Evolutionary conservation across 2,797 vertebrate species (phyloP).

Genomic region (Lophius americanus): DNA sequence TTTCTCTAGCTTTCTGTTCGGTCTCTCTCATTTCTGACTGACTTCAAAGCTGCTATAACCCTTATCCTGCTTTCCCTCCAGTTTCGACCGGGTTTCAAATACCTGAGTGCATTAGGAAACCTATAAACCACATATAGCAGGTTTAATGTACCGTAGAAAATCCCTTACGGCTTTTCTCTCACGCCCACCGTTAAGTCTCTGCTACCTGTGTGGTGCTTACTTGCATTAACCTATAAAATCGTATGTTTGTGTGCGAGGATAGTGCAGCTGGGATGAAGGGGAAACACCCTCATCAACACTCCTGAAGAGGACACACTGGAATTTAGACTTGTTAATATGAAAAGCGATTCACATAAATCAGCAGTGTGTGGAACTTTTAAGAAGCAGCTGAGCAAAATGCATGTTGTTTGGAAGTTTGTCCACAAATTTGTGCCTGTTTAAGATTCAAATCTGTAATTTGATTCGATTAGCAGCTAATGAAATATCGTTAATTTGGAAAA

Average conservation of each 20-base stretch:
- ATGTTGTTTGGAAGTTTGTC: not conserved
- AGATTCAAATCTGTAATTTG: not conserved
- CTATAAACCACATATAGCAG: conserved; percentile 40
- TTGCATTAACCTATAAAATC: conserved; percentile 36
- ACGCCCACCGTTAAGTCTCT: conserved; percentile 30
- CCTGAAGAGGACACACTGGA: not conserved
- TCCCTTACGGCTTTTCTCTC: conserved; percentile 20
- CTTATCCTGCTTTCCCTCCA: rapidly evolving
- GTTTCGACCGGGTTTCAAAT: not conserved
- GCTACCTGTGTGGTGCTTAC: conserved; percentile 55
- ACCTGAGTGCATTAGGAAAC: conserved; percentile 38
- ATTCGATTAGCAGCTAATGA: too few relatives aligned
- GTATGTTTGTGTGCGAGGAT: not conserved
- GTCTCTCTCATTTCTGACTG: not conserved
- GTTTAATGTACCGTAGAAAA: conserved; percentile 39
- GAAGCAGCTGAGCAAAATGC: too few relatives aligned
- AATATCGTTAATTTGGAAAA: too few relatives aligned
- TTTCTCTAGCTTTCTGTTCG: not conserved
- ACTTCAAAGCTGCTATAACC: conserved; percentile 6
- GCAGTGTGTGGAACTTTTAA: not conserved
- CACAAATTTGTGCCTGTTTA: not conserved
- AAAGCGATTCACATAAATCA: not conserved
- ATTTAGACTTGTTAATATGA: not conserved
- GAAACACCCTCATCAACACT: conserved; percentile 50
- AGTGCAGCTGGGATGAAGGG: conserved; percentile 47